Conservation (phyloP, 2,888 invertebrate genomes). For the Maniola hyperantus region DNA sequence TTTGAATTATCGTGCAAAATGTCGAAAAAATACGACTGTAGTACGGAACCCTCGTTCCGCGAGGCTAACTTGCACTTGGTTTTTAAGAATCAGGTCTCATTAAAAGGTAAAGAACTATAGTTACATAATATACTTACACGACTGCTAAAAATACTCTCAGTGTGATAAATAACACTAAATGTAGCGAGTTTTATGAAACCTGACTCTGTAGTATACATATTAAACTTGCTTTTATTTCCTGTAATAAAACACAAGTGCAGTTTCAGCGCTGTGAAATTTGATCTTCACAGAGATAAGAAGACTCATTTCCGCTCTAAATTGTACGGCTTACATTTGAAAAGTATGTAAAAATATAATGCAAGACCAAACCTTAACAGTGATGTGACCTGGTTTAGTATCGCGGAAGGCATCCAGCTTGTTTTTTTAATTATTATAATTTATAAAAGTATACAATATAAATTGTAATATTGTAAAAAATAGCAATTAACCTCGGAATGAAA, state of each 20-base stretch:
- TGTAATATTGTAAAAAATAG: no score
- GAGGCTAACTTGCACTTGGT: no score
- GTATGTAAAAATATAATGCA: not conserved
- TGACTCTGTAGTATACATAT: slow-evolving; percentile 21
- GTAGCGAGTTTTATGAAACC: slow-evolving; percentile 28
- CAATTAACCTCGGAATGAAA: no score
- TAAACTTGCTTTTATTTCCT: slow-evolving; percentile 37
- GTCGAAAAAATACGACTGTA: no score
- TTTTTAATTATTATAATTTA: no score
- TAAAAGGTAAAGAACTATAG: not conserved
- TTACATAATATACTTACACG: not conserved
- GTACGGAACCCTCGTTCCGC: no score
- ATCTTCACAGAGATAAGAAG: slow-evolving; percentile 38
- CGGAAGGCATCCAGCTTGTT: no score
- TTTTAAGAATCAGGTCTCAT: not conserved
- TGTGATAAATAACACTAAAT: slow-evolving; percentile 22
- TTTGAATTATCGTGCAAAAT: no score
- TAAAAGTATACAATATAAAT: no score
- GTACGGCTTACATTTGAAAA: slow-evolving; percentile 23
- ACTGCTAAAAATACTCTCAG: slow-evolving; percentile 5
- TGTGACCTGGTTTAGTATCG: no score
- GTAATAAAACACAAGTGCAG: slow-evolving; percentile 36
- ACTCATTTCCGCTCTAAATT: slow-evolving; percentile 35
- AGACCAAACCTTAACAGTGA: no score
- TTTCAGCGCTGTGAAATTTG: slow-evolving; percentile 37